A percentile compares a stretch with the other conserved stretches of the same genome.
These are phyloP conservation scores for Henricia sp. DNA, from an alignment of 53 echinoderm and acorn worm species.

Conservation along the genomic window DNA sequence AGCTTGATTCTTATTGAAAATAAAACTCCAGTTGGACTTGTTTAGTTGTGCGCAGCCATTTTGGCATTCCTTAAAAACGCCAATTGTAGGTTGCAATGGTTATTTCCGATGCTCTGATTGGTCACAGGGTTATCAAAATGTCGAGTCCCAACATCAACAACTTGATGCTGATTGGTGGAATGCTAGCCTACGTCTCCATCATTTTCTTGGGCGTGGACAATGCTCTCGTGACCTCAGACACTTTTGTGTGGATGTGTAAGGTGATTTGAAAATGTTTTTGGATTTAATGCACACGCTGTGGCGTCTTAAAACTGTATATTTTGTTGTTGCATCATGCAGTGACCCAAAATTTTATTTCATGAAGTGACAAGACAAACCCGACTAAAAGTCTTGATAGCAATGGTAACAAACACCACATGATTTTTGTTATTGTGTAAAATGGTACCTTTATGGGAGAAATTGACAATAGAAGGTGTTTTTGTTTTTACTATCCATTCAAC, in stretches of 20 bases:
- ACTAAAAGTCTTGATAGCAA: neutral
- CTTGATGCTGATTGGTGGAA: constrained; percentile 86
- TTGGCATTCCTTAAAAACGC: too few relatives aligned
- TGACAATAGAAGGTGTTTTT: too few relatives aligned
- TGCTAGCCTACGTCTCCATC: constrained; percentile 84
- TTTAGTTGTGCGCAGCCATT: too few relatives aligned
- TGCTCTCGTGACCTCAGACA: constrained; percentile 26
- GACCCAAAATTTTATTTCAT: too few relatives aligned
- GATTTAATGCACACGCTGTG: constrained; percentile 27
- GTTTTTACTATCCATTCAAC: too few relatives aligned
- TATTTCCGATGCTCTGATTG: neutral
- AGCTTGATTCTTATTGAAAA: too few relatives aligned
- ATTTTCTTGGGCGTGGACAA: constrained; percentile 83
- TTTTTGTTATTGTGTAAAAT: too few relatives aligned
- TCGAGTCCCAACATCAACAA: constrained; percentile 97
- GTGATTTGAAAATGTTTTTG: constrained; percentile 3
- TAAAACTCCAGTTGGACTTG: too few relatives aligned
- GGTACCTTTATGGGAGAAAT: too few relatives aligned
- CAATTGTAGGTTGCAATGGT: neutral
- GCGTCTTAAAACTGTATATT: constrained; percentile 44
- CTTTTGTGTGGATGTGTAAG: constrained; percentile 76
- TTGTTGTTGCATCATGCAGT: neutral
- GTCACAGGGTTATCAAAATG: constrained; percentile 90
- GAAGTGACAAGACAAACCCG: too few relatives aligned
- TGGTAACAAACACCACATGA: too few relatives aligned